Evolutionary conservation across 2,797 vertebrate species (phyloP).

Genomic region (Peromyscus nudipes): DNA sequence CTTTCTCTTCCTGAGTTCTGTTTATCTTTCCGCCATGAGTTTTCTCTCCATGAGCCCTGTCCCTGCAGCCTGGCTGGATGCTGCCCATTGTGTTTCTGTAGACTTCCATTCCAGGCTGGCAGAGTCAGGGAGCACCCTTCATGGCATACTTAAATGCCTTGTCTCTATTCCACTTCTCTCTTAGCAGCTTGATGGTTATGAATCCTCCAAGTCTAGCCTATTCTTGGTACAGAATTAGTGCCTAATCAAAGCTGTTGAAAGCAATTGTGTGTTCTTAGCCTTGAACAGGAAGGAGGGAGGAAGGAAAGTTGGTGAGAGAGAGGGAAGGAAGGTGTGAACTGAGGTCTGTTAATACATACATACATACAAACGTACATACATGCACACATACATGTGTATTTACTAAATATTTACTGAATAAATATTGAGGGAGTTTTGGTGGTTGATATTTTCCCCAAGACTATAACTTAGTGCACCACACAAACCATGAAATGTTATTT

Average conservation of each 20-base stretch:
- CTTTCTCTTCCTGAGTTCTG: background rate
- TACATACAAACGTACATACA: background rate
- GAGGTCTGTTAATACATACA: conserved; percentile 17
- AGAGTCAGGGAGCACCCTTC: background rate
- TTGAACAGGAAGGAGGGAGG: background rate
- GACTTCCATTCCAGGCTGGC: background rate
- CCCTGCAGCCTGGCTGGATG: background rate
- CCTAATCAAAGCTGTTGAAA: conserved; percentile 33
- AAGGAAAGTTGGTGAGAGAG: background rate
- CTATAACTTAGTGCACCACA: conserved; percentile 3
- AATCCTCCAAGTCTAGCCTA: background rate
- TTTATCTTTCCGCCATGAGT: background rate
- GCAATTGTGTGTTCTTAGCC: background rate
- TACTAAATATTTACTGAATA: background rate
- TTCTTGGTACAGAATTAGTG: background rate
- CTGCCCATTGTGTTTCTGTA: background rate
- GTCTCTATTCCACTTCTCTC: background rate
- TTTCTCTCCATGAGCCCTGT: background rate
- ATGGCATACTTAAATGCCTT: background rate
- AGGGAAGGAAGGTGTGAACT: background rate
- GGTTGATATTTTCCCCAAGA: conserved; percentile 35
- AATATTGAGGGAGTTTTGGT: background rate
- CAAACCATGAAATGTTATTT: conserved; percentile 52
- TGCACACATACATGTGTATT: background rate
- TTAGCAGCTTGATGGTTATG: background rate